Base-by-base conservation (phyloP, 2,797 vertebrate genomes). In the Labeo calbasu region DNA sequence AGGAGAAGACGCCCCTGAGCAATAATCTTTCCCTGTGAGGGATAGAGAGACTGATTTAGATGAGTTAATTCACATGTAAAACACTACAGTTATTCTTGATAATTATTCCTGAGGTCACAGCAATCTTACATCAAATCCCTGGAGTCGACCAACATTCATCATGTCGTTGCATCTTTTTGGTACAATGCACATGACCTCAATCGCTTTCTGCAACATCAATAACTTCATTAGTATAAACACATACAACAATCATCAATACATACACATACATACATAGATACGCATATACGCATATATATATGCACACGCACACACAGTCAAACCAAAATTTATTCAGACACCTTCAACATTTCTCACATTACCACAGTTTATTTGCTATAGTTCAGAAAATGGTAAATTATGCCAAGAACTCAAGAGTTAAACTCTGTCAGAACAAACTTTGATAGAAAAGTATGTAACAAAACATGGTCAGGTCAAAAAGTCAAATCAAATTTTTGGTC, bases 121-220 rank as follows among this genome's bases (percentile, higher is more conserved):
- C 6, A 61, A 43, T 57, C 93, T 97, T 96, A 99, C 98, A 85
- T 99, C 98, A 89, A 99, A 99, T 93, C 98, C 98, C 92, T 99
- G 98, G 80, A 99, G 97, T 68, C 98, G 94, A 50, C 98, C 98
- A 13, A 99, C 97, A 89, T 96, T 99, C 98, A 99, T 99, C 97
- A 99, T 98, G 91, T 99, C 98, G 65, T 99, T 99, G 92, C 98
- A 99, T 85, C 96, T 95, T 94, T 99, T 99, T 23, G 98, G 96
- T 87, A 99, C 96, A 63, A 99, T 94, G 93, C 97, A 99, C 97
- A 99, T 99, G 91, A 99, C 96, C 91, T 99, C 98, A 90, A 99
- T 96, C 5, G 98, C 95, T 96, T 96, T 99, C 98, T 99, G 94
- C 48, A 90, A 89, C 1, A 65, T 65, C 63, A 84, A 81, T 25